These are phyloP conservation scores for Hapalemur alaotrensis DNA, from an alignment of 2,797 vertebrate genomes.

Conservation along the genomic window DNA sequence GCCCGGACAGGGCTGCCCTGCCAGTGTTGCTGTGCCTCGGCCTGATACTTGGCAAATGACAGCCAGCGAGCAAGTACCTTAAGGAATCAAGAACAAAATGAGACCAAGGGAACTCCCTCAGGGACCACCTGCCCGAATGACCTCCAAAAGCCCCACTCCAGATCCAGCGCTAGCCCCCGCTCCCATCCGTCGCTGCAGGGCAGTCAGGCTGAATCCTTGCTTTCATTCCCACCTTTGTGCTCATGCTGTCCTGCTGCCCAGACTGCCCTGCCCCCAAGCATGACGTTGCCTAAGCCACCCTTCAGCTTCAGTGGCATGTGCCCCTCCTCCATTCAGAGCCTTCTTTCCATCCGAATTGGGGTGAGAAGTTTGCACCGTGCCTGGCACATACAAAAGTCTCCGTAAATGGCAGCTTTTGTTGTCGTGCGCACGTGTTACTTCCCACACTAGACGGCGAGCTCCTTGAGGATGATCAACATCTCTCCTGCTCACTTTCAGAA, in stretches of 20 bases:
- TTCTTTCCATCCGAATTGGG: neutral
- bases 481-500: neutral
- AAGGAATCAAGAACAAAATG: neutral
- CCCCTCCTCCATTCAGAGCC: neutral
- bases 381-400: neutral
- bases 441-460: neutral
- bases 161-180: neutral
- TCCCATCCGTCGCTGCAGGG: neutral
- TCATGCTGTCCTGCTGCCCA: neutral
- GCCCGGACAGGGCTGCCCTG: neutral
- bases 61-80: neutral
- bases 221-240: neutral
- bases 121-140: neutral
- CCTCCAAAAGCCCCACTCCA: neutral
- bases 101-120: neutral
- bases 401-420: neutral
- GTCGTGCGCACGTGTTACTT: neutral
- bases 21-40: neutral
- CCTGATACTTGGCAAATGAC: neutral
- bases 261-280: neutral
- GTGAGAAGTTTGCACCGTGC: neutral
- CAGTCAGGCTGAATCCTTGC: neutral
- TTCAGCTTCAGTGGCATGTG: neutral
- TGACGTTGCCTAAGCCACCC: neutral
- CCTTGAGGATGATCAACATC: neutral